phyloP scores from a whole-genome alignment of 2,888 invertebrate species.

The Terebella lapidaria region DNA sequence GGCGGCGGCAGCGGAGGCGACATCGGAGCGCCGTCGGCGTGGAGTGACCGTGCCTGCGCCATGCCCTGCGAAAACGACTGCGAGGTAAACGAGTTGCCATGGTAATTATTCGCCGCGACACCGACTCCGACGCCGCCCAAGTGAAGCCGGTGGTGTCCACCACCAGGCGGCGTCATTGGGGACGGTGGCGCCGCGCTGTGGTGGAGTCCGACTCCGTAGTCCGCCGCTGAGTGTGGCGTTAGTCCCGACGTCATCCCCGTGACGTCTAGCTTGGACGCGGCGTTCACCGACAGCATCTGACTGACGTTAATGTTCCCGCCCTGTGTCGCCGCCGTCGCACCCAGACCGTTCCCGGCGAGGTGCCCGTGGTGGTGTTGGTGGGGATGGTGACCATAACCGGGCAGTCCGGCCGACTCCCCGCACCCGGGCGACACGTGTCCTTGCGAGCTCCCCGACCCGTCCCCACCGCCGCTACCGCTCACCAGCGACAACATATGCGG shows the following conservation, averaged over 20 bases:
- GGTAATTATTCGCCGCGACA: too few relatives aligned
- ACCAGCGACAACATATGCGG: neutral
- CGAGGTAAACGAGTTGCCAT: too few relatives aligned
- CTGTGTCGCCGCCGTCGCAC: neutral
- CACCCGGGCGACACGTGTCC: neutral
- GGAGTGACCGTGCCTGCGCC: neutral
- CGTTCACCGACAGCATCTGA: neutral
- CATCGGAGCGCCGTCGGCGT: neutral
- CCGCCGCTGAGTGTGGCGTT: neutral
- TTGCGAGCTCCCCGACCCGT: neutral
- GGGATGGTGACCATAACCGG: neutral
- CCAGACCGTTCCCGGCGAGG: too few relatives aligned
- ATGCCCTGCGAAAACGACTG: too few relatives aligned
- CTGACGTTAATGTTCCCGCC: neutral
- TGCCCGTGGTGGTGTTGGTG: neutral
- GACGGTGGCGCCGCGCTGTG: neutral
- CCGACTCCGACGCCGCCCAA: too few relatives aligned
- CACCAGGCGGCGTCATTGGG: neutral
- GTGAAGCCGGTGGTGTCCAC: too few relatives aligned
- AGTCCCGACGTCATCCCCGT: too few relatives aligned
- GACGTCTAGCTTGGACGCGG: too few relatives aligned
- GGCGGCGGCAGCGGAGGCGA: conserved; percentile 10
- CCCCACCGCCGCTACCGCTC: neutral
- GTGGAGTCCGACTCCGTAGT: neutral
- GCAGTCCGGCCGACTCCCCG: neutral